Conservation (phyloP, 2,888 invertebrate species). For the Nezara viridula region DNA sequence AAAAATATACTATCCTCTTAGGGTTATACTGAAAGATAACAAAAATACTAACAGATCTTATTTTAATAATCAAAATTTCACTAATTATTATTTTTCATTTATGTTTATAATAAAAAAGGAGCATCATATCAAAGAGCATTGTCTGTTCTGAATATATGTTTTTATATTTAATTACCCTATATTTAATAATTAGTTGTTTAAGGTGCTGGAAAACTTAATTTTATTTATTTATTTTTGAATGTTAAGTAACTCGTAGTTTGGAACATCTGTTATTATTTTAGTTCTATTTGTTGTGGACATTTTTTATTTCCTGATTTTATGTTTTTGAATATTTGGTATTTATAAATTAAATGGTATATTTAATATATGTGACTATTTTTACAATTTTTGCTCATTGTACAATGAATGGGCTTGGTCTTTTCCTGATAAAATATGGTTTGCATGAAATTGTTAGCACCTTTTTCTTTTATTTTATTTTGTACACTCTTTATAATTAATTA, state of each 20-base stretch:
- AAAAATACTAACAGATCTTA: background rate
- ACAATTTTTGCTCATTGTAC: background rate
- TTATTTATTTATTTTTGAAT: background rate
- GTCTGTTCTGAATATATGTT: too few species aligned
- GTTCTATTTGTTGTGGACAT: background rate
- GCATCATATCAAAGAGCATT: too few species aligned
- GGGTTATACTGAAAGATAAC: background rate
- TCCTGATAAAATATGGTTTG: too few species aligned
- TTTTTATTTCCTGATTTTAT: background rate
- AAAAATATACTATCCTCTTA: background rate
- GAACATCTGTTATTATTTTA: background rate
- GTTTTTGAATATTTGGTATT: background rate
- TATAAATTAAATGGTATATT: background rate
- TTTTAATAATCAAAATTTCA: too few species aligned
- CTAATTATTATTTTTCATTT: background rate
- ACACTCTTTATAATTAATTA: background rate
- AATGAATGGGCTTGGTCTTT: background rate
- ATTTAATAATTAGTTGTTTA: background rate
- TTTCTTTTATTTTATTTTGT: background rate
- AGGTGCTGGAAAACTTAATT: background rate
- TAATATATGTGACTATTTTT: background rate
- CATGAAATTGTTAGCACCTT: too few species aligned
- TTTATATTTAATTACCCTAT: background rate
- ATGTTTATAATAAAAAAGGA: background rate
- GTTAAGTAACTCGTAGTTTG: background rate